phyloP scores from a whole-genome alignment of 2,888 invertebrate species.

The Lamellibrachia satsuma region DNA sequence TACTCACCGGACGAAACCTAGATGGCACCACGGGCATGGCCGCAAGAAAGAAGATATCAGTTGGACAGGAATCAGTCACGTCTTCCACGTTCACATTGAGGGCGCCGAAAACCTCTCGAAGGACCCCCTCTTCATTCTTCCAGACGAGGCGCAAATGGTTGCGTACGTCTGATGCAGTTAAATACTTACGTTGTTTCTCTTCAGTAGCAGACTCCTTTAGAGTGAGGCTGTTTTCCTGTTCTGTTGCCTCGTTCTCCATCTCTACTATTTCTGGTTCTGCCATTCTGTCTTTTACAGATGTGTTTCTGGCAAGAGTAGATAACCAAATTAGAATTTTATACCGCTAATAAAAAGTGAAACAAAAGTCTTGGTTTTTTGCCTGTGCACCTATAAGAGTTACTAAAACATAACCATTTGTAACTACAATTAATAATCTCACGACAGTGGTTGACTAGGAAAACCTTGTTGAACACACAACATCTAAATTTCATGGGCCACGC shows the following conservation, averaged over 20 bases:
- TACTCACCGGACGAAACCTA: conserved; percentile 80
- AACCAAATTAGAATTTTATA: background rate
- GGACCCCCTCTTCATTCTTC: conserved; percentile 73
- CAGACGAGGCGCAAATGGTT: conserved; percentile 72
- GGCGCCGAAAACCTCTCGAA: conserved; percentile 71
- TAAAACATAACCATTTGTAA: no score
- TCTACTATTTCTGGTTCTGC: conserved; percentile 14
- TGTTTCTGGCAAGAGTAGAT: background rate
- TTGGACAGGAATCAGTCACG: conserved; percentile 65
- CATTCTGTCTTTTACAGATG: background rate
- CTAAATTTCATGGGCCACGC: no score
- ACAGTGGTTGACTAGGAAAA: no score
- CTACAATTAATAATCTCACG: no score
- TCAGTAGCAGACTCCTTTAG: conserved; percentile 30
- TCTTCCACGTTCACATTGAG: conserved; percentile 39
- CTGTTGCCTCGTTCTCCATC: conserved; percentile 24
- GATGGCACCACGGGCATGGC: conserved; percentile 86
- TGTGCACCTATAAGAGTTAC: no score
- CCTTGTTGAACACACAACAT: no score
- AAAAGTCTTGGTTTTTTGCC: no score
- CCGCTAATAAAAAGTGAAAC: background rate
- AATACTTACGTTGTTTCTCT: conserved; percentile 43
- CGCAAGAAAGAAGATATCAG: conserved; percentile 88
- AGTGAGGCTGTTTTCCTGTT: conserved; percentile 34
- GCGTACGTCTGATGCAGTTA: conserved; percentile 62